phyloP scores from a whole-genome alignment of 2,113 vertebrate species.

The Eulemur rufifrons region DNA sequence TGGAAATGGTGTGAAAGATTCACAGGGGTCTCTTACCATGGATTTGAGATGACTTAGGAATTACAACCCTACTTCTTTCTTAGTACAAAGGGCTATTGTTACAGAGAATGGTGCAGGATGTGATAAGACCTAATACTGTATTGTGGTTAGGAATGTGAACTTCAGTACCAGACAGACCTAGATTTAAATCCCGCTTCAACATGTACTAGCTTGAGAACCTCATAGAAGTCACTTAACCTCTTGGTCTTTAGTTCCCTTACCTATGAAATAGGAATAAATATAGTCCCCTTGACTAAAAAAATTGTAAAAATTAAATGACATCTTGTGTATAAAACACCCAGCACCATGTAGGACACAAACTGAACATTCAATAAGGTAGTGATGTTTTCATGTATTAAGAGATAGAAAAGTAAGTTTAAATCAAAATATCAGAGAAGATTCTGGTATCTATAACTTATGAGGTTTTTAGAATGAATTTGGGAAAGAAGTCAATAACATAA shows the following conservation, averaged over 20 bases:
- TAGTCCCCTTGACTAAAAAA: background rate
- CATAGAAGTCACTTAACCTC: background rate
- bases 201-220: background rate
- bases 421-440: background rate
- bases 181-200: background rate
- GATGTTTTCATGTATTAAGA: background rate
- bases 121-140: background rate
- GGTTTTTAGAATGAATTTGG: slow-evolving; percentile 30
- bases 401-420: background rate
- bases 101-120: background rate
- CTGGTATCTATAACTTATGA: background rate
- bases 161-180: background rate
- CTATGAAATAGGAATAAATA: background rate
- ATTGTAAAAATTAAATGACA: background rate
- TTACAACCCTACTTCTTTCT: background rate
- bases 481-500: background rate
- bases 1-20: background rate
- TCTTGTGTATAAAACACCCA: background rate
- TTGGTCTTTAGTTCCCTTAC: background rate
- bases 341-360: background rate
- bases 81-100: background rate
- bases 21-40: background rate
- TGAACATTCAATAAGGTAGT: background rate
- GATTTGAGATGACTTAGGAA: background rate
- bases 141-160: background rate